Percentiles rank a stretch among this genome's conserved stretches.
phyloP scores from a whole-genome alignment of 1,140 invertebrate genomes.

The Phenacoccus solenopsis region DNA sequence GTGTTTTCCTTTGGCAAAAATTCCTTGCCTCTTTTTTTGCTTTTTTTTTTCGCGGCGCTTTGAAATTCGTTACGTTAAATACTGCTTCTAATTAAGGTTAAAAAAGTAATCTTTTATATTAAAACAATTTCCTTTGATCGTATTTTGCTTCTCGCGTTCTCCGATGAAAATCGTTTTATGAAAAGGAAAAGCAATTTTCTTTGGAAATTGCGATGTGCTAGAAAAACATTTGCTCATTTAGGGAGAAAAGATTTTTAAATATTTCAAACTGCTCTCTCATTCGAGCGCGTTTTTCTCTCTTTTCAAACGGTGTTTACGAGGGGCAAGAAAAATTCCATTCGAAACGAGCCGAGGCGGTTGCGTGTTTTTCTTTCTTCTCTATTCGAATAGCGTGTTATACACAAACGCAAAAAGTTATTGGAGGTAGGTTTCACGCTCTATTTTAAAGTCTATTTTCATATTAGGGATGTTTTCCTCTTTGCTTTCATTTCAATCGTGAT shows the following conservation, averaged over 20 bases:
- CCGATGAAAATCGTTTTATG: background rate
- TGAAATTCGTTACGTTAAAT: background rate
- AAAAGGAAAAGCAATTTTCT: background rate
- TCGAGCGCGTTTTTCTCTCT: too few species aligned
- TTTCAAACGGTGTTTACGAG: background rate
- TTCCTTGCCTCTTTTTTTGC: background rate
- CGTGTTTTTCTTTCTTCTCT: background rate
- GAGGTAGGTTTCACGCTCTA: too few species aligned
- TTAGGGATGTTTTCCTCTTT: too few species aligned
- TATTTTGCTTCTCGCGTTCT: background rate
- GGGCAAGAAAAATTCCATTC: background rate
- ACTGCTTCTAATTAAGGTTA: background rate
- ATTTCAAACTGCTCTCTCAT: background rate
- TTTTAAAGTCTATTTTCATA: too few species aligned
- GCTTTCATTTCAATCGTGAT: too few species aligned
- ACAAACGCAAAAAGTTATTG: too few species aligned
- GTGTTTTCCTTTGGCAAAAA: too few species aligned
- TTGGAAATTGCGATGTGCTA: background rate
- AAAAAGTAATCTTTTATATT: background rate
- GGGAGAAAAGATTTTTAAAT: background rate
- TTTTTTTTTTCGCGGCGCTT: background rate
- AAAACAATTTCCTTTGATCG: background rate
- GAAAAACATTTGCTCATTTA: conserved; percentile 2
- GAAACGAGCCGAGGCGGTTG: background rate
- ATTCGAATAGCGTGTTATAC: background rate